Evolutionary conservation across 2,888 invertebrate genomes (phyloP).

Genomic region (Drosophila borealis): DNA sequence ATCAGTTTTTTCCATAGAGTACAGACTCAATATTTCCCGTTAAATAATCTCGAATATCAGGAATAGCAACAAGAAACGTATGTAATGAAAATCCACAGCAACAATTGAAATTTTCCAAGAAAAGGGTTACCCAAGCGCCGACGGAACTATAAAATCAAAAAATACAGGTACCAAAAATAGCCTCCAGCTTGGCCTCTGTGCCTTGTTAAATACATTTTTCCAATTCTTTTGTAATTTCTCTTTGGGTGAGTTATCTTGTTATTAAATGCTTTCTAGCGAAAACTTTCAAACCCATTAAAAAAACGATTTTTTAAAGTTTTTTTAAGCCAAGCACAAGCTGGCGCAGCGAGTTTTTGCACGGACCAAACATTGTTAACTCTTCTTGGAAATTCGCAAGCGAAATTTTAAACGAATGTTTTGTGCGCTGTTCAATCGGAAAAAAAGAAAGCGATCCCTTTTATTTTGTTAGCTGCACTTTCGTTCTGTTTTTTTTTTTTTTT

Average conservation of each 20-base stretch:
- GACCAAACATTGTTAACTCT: not conserved
- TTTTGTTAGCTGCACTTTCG: not conserved
- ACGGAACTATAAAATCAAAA: not conserved
- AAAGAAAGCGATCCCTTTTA: not conserved
- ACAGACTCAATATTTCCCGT: too few species aligned
- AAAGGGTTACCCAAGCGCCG: not conserved
- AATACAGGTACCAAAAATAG: conserved; percentile 3
- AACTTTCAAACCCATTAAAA: not conserved
- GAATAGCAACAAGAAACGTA: not conserved
- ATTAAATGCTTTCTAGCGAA: too few species aligned
- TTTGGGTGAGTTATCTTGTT: too few species aligned
- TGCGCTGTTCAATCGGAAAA: too few species aligned
- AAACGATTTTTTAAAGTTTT: not conserved
- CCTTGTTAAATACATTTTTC: too few species aligned
- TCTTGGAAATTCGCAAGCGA: not conserved
- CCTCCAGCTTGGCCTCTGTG: not conserved
- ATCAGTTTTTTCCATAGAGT: too few species aligned
- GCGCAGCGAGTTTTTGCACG: not conserved
- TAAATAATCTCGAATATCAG: not conserved
- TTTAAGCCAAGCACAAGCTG: too few species aligned
- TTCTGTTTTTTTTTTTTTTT: not conserved
- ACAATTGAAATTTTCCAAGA: not conserved
- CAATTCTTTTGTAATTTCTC: too few species aligned
- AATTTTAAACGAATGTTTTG: not conserved
- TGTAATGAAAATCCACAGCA: not conserved